These are phyloP conservation scores for Hyperoplus lanceolatus DNA, from an alignment of 2,797 vertebrate genomes.

Conservation along the genomic window DNA sequence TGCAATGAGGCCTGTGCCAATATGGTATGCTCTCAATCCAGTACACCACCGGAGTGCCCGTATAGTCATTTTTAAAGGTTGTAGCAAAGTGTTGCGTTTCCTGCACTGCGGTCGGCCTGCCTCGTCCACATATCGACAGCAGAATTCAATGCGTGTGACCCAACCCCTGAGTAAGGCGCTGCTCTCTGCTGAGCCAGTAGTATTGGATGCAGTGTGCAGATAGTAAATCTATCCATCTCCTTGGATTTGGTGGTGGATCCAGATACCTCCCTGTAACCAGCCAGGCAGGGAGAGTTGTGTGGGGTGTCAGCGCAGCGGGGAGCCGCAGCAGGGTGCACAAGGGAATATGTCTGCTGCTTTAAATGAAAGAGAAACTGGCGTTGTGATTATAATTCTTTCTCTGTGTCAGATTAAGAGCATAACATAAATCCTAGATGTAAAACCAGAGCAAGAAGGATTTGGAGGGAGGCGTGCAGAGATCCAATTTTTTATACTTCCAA, in stretches of 20 bases:
- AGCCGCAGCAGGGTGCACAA: constrained; percentile 19
- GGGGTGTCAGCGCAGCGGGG: constrained; percentile 23
- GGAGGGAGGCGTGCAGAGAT: neutral
- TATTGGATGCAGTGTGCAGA: constrained; percentile 50
- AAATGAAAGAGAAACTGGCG: constrained; percentile 34
- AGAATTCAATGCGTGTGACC: constrained; percentile 59
- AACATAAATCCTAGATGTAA: constrained; percentile 41
- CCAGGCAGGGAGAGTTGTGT: constrained; percentile 11
- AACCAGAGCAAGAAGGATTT: constrained; percentile 18
- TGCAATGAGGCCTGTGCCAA: too few species aligned
- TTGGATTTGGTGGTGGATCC: constrained; percentile 45
- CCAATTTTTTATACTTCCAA: constrained; percentile 14
- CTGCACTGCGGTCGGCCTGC: constrained; percentile 43
- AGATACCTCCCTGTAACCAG: constrained; percentile 27
- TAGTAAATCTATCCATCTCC: constrained; percentile 75
- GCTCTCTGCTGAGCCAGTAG: constrained; percentile 67
- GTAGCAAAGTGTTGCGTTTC: constrained; percentile 38
- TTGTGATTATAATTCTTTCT: constrained; percentile 27
- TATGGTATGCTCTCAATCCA: neutral
- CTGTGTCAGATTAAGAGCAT: constrained; percentile 33
- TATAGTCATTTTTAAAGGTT: constrained; percentile 39
- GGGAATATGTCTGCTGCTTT: constrained; percentile 18
- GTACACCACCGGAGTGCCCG: neutral
- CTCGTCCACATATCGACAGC: constrained; percentile 55
- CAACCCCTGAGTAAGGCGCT: constrained; percentile 54